Evolutionary conservation across 2,113 vertebrate genomes (phyloP).

Genomic region (Catharus bicknelli): DNA sequence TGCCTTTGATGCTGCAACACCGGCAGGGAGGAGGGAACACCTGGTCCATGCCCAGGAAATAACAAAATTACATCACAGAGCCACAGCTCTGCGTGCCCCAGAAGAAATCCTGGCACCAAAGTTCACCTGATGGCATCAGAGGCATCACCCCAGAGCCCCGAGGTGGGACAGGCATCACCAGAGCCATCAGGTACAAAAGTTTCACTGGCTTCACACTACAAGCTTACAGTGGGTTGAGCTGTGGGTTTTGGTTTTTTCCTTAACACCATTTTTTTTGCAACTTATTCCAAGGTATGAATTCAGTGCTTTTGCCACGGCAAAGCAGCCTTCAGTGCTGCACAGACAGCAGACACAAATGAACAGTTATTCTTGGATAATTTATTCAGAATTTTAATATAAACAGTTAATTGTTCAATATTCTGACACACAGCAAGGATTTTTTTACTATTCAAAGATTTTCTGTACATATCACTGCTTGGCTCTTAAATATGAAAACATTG

Average conservation of each 20-base stretch:
- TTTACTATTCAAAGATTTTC: slow-evolving; percentile 83
- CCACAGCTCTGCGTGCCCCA: background rate
- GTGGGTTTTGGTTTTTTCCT: background rate
- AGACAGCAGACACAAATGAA: background rate
- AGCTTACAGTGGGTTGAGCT: background rate
- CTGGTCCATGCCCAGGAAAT: fast-evolving
- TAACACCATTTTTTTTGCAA: background rate
- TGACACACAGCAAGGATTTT: slow-evolving; percentile 87
- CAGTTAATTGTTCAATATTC: slow-evolving; percentile 95
- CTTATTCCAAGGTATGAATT: background rate
- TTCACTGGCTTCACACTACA: background rate
- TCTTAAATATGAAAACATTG: slow-evolving; percentile 85
- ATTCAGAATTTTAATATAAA: slow-evolving; percentile 98
- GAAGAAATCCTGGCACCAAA: background rate
- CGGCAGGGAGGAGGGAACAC: background rate
- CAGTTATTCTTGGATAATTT: slow-evolving; percentile 83
- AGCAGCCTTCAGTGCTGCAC: background rate
- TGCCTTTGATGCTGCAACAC: background rate
- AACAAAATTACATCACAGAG: background rate
- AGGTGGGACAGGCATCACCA: background rate
- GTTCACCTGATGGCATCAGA: fast-evolving
- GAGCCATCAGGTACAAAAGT: background rate
- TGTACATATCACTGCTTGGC: slow-evolving; percentile 89
- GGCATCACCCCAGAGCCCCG: background rate
- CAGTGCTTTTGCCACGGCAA: background rate